Base-by-base conservation (phyloP, 2,888 invertebrate species). In the Acleris sparsana region DNA sequence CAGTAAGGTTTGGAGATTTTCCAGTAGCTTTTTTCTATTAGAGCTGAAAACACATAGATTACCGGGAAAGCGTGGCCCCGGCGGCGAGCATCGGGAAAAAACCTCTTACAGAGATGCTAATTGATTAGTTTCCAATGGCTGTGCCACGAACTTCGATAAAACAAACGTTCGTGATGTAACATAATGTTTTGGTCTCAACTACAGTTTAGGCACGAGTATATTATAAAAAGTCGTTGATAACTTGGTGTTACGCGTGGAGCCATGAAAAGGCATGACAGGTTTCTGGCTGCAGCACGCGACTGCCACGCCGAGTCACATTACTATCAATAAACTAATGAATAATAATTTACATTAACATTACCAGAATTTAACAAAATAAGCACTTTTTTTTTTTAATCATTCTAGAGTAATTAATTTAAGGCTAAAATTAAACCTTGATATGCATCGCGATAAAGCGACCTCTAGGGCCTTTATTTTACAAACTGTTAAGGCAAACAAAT, bases 1-100 rank as follows among this genome's bases (percentile, higher is more conserved):
- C 69, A 70, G 64, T 69, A 69, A 68, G 71, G 73, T 73, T 76
- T 74, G 74, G 74, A 73, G 64, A 64, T 70, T 74, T 71, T 75
- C 75, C 75, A 73, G 66, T 68, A 59, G 58, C 61, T 55, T 72
- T 59, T 67, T 73, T 75, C 71, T 74, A 60, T 58, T 58, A 62
- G 52, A 65, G 33, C 58, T 69, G 67, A 72, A 72, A 74, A 73
- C 70, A 70, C 68, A 73, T 73, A 72, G 72, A 67, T 74, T 69
- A 59, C 61, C 49, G 52, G 53, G 51, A 65, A 62, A 62, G 61
- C 62, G 53, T 58, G 57, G 53, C 64, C 59, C 59, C 57, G 57
- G 61, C 57, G 33, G 57, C 48, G 60, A 55, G 53, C 69, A 65
- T 39, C 63, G 63, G 70, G 63, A 69, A 62, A 70, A 72, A 69